A percentile compares a stretch with the other conserved stretches of the same genome.
These are phyloP conservation scores for Macrocentrus cingulum DNA, from an alignment of 1,140 invertebrate species.

Conservation along the genomic window DNA sequence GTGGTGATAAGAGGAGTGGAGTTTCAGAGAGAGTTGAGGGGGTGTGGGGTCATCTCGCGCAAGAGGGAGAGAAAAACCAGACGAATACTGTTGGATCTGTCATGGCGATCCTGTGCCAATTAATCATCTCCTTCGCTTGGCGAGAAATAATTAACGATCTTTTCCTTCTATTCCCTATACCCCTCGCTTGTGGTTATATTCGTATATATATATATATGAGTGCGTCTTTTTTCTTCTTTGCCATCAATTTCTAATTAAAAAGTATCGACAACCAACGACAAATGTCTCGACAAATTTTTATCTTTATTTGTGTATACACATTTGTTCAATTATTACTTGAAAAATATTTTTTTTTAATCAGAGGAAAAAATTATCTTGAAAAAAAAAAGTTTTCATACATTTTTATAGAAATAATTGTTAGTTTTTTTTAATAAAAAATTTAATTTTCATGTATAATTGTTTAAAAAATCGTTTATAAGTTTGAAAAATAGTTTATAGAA, in stretches of 20 bases:
- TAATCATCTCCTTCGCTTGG: constrained; percentile 45
- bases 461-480: too few species aligned
- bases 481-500: too few species aligned
- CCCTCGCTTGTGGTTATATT: constrained; percentile 1
- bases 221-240: constrained; percentile 28
- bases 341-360: too few species aligned
- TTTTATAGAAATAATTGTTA: too few species aligned
- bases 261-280: constrained; percentile 20
- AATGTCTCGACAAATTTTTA: constrained; percentile 10
- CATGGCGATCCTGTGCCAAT: constrained; percentile 38
- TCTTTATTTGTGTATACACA: background rate
- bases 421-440: too few species aligned
- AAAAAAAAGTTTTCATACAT: too few species aligned
- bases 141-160: constrained; percentile 23
- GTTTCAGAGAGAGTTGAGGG: background rate
- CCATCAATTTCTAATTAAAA: constrained; percentile 25
- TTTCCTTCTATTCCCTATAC: background rate
- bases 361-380: too few species aligned
- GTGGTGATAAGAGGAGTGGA: background rate
- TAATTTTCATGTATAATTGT: too few species aligned
- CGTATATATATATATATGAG: background rate
- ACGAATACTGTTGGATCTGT: constrained; percentile 39
- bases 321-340: background rate
- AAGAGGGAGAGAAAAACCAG: constrained; percentile 35
- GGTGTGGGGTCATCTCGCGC: constrained; percentile 20